A percentile compares a stretch with the other conserved stretches of the same genome.
phyloP scores from a whole-genome alignment of 2,797 vertebrate genomes.

The Myotis vivesi region DNA sequence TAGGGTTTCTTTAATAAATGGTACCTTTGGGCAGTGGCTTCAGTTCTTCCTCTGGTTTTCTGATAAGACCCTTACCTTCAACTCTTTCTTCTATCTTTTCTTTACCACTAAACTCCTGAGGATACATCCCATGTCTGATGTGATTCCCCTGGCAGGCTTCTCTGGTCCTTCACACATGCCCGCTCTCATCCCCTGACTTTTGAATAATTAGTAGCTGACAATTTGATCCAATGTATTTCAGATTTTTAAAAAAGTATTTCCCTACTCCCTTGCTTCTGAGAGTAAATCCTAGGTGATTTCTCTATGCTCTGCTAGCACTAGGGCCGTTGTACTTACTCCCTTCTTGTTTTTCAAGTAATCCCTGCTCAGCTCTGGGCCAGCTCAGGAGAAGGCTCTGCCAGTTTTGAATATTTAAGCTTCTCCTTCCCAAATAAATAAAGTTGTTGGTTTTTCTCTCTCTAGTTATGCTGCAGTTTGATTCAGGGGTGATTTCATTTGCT shows the following conservation, averaged over 20 bases:
- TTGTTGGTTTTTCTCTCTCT: neutral
- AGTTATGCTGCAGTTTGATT: neutral
- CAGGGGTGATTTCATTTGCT: constrained; percentile 12
- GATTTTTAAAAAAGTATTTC: neutral
- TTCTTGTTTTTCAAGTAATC: neutral
- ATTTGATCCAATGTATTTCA: neutral
- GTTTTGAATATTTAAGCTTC: neutral
- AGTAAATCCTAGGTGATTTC: neutral
- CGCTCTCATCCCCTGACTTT: neutral
- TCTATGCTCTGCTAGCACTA: neutral
- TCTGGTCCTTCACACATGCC: neutral
- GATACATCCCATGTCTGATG: neutral
- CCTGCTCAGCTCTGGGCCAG: neutral
- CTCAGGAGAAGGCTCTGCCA: neutral
- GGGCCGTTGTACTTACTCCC: neutral
- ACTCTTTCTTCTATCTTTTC: neutral
- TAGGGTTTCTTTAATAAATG: neutral
- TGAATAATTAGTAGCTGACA: neutral
- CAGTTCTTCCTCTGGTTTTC: neutral
- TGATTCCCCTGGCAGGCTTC: neutral
- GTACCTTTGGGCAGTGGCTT: neutral
- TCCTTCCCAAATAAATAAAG: neutral
- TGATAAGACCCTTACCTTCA: neutral
- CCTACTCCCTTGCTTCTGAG: neutral
- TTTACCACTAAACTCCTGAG: neutral